Evolutionary conservation across 2,888 invertebrate species (phyloP), one percentile per base, ranked within the genome.

Genomic region (Stenoptilia bipunctidactyla): DNA sequence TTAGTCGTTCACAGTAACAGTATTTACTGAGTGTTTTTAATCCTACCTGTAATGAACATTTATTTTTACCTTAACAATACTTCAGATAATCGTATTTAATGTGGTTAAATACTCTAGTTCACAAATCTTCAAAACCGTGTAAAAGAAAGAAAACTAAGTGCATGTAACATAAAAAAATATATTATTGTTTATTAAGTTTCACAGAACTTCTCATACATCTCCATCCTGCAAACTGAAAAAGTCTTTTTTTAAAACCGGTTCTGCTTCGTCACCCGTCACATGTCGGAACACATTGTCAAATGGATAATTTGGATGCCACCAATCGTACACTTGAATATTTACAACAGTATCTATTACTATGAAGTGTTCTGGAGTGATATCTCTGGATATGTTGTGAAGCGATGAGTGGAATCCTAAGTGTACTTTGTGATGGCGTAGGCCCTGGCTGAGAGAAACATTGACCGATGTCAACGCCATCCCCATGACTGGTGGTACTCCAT

Each of bases 401-500:
- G 71, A 61, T 0, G 59, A 61, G 45, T 64, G 73, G 54, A 82
- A 90, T 15, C 84, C 84, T 14, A 90, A 61, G 39, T 86, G 82
- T 2, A 90, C 58, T 4, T 83, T 64, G 44, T 87, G 83, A 46
- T 86, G 75, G 0, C 82, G 63, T 49, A 86, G 85, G 0, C 86
- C 86, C 36, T 84, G 84, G 0, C 87, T 83, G 8, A 89, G 65
- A 1, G 70, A 75, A 43, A 88, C 63, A 36, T 76, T 76, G 0
- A 87, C 85, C 0, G 83, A 83, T 35, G 85, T 84, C 27, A 90
- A 57, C 0, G 85, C 85, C 65, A 88, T 75, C 0, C 90, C 89
- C 62, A 87, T 82, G 2, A 89, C 72, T 2, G 86, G 83, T 0
- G 88, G 88, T 4, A 88, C 70, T 45, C 85, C 77, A 48, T 85